A percentile compares a stretch with the other conserved stretches of the same genome.
These are phyloP conservation scores for Heliconius hortense DNA, from an alignment of 2,888 invertebrate genomes.

Conservation along the genomic window DNA sequence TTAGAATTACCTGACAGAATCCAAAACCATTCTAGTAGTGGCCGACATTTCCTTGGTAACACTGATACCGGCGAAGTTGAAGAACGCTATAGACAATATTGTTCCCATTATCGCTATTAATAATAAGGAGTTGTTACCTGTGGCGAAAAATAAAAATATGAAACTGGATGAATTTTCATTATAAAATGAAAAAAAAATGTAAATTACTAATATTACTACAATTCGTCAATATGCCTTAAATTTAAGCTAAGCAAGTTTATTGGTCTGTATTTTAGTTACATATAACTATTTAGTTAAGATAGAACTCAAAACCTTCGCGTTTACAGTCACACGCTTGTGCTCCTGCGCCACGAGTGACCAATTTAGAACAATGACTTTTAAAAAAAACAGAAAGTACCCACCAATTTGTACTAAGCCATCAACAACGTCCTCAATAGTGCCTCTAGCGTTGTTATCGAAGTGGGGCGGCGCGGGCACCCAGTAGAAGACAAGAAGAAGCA, in stretches of 20 bases:
- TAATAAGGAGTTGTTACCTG: constrained; percentile 69
- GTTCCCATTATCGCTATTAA: constrained; percentile 84
- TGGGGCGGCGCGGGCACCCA: constrained; percentile 88
- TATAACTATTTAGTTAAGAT: too few relatives aligned
- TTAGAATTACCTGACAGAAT: constrained; percentile 83
- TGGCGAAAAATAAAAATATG: constrained; percentile 34
- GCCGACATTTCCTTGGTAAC: constrained; percentile 97
- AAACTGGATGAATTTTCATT: too few relatives aligned
- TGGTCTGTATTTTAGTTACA: too few relatives aligned
- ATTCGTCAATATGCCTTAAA: too few relatives aligned
- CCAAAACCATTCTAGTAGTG: constrained; percentile 94
- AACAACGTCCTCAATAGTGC: constrained; percentile 90
- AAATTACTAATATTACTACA: too few relatives aligned
- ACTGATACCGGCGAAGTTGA: constrained; percentile 95
- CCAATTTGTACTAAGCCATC: constrained; percentile 93
- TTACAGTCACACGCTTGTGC: too few relatives aligned
- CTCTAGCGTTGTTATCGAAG: constrained; percentile 88
- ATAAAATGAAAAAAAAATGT: too few relatives aligned
- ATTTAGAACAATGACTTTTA: too few relatives aligned
- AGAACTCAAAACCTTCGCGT: too few relatives aligned
- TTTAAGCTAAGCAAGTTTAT: too few relatives aligned
- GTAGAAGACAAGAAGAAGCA: constrained; percentile 83
- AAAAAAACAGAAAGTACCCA: too few relatives aligned
- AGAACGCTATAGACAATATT: constrained; percentile 93
- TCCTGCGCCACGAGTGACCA: too few relatives aligned